A percentile compares a stretch with the other conserved stretches of the same genome.
Evolutionary conservation across 2,888 invertebrate genomes (phyloP).

Genomic region (Drosophila paracracens): DNA sequence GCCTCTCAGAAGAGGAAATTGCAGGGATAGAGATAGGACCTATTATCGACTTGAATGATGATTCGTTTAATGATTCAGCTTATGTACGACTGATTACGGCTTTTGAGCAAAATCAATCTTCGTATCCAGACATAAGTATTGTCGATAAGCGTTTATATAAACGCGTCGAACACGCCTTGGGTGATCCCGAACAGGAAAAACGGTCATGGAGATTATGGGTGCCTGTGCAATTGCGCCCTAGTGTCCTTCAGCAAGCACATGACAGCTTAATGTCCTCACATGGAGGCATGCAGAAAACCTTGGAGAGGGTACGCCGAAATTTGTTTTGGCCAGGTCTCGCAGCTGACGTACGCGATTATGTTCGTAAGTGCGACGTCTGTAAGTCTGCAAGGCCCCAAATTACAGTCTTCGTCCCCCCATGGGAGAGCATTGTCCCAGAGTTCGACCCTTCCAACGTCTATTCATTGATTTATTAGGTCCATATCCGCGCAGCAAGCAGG

Average conservation of each 20-base stretch:
- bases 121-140: neutral
- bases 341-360: constrained; percentile 4
- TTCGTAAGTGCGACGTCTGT: constrained; percentile 6
- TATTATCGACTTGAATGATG: neutral
- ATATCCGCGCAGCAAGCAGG: constrained; percentile 14
- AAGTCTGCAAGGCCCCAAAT: neutral
- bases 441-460: no score
- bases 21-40: neutral
- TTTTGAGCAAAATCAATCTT: neutral
- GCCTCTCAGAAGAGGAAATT: neutral
- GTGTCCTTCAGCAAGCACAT: constrained; percentile 12
- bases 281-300: constrained; percentile 23
- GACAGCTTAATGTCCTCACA: constrained; percentile 15
- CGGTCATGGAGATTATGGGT: neutral
- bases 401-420: neutral
- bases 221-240: neutral
- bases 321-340: constrained; percentile 31
- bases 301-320: constrained; percentile 11
- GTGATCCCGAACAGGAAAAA: neutral
- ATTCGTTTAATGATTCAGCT: no score
- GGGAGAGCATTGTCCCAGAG: neutral
- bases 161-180: neutral
- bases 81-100: neutral
- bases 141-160: neutral
- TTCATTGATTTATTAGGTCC: neutral